Evolutionary conservation across 2,888 invertebrate species (phyloP), one percentile per base, ranked within the genome.

Genomic region (Nowickia ferox): DNA sequence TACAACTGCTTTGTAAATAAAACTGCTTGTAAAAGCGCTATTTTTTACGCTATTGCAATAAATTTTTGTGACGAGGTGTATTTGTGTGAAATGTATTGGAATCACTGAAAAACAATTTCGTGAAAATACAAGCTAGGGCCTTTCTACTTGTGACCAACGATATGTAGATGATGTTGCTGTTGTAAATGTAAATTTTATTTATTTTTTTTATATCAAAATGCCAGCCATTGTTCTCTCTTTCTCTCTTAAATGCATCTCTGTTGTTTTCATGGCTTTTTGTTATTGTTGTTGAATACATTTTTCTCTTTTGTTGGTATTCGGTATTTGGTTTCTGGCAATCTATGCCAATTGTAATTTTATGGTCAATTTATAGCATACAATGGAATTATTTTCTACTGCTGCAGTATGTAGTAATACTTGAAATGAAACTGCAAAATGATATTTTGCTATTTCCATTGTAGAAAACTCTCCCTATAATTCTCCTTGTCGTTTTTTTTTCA

Each of bases 291-390:
- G 9, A 55, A 6, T 1, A 44, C 61, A 13, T 44, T 17, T n/a
- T 81, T 57, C 17, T 75, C n/a, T 53, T 76, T 72, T 30, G 30
- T 66, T 79, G 22, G 53, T 75, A 75, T 81, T 84, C 53, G 74
- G 61, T 68, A 55, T 75, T 84, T 85, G 77, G 84, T 79, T 87
- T 85, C 65, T 80, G 79, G 74, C 79, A 87, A 87, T 85, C 87
- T 87, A 84, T 87, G 87, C 85, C 87, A 87, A 87, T 87, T 85
- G 84, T 86, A 77, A 87, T 87, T 87, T 87, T 87, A 87, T 86
- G 87, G 87, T 87, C 87, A 87, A 87, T 87, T 87, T 87, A 85
- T 81, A 84, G 59, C 69, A 55, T 78, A 85, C 87, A 87, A 87
- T 87, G 57, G 84, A 77, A 82, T 66, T 80, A 78, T 84, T 85